phyloP scores from a whole-genome alignment of 2,797 vertebrate species.

The Chrysocyon brachyurus region DNA sequence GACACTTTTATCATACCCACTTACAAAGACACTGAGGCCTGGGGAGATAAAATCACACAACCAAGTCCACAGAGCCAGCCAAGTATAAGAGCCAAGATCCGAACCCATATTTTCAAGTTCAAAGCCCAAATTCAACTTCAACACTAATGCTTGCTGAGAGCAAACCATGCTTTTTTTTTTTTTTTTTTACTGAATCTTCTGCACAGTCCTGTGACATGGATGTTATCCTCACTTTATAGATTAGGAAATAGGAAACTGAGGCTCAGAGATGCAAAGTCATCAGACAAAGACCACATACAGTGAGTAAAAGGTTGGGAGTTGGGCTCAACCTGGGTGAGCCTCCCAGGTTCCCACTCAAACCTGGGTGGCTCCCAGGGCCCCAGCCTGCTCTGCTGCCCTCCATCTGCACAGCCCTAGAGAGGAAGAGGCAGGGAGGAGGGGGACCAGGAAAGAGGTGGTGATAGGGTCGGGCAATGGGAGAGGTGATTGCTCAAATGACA shows the following conservation, averaged over 20 bases:
- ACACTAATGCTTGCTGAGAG: background rate
- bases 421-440: too few species aligned
- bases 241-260: slow-evolving; percentile 62
- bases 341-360: background rate
- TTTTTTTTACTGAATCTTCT: background rate
- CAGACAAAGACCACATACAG: background rate
- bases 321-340: background rate
- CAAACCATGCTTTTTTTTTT: background rate
- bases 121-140: slow-evolving; percentile 21
- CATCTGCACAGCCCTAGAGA: background rate
- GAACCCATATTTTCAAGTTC: background rate
- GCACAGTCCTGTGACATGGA: background rate
- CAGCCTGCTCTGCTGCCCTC: background rate
- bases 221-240: background rate
- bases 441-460: background rate
- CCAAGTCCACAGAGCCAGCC: background rate
- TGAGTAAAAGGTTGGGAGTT: background rate
- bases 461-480: background rate
- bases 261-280: background rate
- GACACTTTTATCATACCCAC: background rate
- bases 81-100: background rate
- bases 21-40: background rate
- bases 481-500: background rate
- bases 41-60: background rate
- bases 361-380: background rate